Percentiles rank a stretch among this genome's conserved stretches.
Conservation (phyloP, 1,140 invertebrate species). For the Belonocnema kinseyi region DNA sequence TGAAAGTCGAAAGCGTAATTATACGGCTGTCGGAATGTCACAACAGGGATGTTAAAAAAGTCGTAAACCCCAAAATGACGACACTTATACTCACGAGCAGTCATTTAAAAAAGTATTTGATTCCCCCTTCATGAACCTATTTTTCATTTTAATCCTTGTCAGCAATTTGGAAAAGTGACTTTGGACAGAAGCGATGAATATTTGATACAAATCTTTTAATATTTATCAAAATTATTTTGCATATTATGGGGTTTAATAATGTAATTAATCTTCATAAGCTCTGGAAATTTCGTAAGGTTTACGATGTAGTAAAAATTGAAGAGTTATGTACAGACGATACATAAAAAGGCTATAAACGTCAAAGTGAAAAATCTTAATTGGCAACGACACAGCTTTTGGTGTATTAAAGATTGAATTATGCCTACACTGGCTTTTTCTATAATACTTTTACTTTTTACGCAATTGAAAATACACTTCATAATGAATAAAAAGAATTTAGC, state of each 20-base stretch:
- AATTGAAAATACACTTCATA: not conserved
- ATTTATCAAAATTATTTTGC: no score
- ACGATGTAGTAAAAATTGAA: slow-evolving; percentile 18
- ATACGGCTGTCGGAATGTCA: not conserved
- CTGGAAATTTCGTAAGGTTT: not conserved
- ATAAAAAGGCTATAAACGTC: slow-evolving; percentile 23
- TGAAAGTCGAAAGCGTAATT: slow-evolving; percentile 18
- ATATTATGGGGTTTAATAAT: slow-evolving; percentile 14
- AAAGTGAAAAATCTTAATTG: slow-evolving; percentile 25
- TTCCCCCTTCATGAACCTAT: not conserved
- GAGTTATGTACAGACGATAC: slow-evolving; percentile 20
- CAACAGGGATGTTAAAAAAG: slow-evolving; percentile 19
- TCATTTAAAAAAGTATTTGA: not conserved
- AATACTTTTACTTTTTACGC: slow-evolving; percentile 22
- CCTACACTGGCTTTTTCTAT: not conserved
- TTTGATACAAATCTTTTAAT: no score
- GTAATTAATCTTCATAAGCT: slow-evolving; percentile 17
- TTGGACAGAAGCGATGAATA: no score
- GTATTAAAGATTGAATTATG: slow-evolving; percentile 21
- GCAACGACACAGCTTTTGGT: slow-evolving; percentile 25
- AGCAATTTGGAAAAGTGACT: no score
- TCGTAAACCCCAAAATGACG: slow-evolving; percentile 19
- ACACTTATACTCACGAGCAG: not conserved
- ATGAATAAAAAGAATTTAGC: no score
- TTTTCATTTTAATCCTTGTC: no score